A percentile compares a stretch with the other conserved stretches of the same genome.
Evolutionary conservation across 2,797 vertebrate species (phyloP).

Genomic region (Eulemur coronatus): DNA sequence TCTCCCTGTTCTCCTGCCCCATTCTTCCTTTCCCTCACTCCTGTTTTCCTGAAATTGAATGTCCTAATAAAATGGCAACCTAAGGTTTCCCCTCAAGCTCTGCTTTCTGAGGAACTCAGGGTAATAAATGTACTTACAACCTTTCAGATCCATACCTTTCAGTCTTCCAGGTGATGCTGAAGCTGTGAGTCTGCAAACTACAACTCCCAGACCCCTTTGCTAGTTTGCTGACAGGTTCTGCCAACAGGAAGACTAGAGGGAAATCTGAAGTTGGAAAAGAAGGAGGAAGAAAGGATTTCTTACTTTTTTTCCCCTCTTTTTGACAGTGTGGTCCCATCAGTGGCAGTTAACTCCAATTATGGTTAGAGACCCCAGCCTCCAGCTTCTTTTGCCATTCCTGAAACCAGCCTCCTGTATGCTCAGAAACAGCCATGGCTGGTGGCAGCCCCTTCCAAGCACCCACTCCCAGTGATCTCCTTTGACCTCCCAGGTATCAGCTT

Average conservation of each 20-base stretch:
- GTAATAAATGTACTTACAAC: neutral
- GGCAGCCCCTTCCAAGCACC: neutral
- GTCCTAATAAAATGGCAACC: neutral
- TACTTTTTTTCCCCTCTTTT: neutral
- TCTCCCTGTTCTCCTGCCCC: neutral
- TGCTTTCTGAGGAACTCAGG: neutral
- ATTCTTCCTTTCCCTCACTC: neutral
- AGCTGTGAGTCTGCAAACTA: neutral
- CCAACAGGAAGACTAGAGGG: neutral
- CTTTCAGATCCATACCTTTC: neutral
- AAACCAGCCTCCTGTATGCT: neutral
- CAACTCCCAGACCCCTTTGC: neutral
- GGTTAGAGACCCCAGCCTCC: neutral
- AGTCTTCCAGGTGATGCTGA: neutral
- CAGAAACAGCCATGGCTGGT: neutral
- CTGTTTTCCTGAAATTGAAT: neutral
- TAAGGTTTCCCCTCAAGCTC: neutral
- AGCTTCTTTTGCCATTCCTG: neutral
- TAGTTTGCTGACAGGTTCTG: neutral
- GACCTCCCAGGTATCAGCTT: neutral
- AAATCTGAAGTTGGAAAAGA: neutral
- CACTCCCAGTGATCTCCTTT: neutral
- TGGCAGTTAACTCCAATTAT: neutral
- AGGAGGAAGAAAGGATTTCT: neutral
- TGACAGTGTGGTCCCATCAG: neutral